Base-by-base conservation (phyloP, 2,797 vertebrate genomes). In the Iguana delicatissima region DNA sequence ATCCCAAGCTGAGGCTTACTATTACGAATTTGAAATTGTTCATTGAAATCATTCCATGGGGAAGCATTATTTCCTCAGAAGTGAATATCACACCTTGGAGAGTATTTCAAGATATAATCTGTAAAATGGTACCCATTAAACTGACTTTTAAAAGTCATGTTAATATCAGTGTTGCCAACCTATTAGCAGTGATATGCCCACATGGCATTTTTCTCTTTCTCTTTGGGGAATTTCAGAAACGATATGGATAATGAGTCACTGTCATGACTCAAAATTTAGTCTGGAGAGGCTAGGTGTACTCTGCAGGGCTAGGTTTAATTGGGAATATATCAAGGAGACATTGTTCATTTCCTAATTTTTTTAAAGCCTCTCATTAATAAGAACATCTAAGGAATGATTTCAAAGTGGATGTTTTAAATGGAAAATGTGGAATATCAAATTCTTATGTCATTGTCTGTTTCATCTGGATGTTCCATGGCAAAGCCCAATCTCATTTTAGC, bases 231-330 rank as follows among this genome's bases (percentile, higher is more conserved):
- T 89, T 89, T 92, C 88, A 86, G 81, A 92, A 93, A 82, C 85
- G 88, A 89, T 83, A 16, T 74, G 90, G 94, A 89, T 92, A 93
- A 92, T 91, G 84, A 95, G 89, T 90, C 88, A 89, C 12, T 77
- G 24, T 74, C 89, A 88, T 91, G 89, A 92, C 82, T 90, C 89
- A 86, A 87, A 94, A 87, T 85, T 50, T 69, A 94, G 59, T 85
- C 89, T 80, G 42, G 86, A 89, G 46, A 85, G 83, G 52, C 89
- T 84, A 32, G 4, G 1, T 6, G 32, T 83, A 91, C 84, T 88
- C 46, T 76, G 57, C 92, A 93, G 80, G 0, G 0, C 29, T 77
- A 64, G n/a, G 85, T 90, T 89, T 90, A 92, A 93, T 92, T 81
- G 52, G 50, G 35, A 91, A 94, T 95, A 59, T 69, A 91, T 46